A percentile compares a stretch with the other conserved stretches of the same genome.
phyloP scores from a whole-genome alignment of 2,797 vertebrate species.

The Oreonectes daqikongensis region DNA sequence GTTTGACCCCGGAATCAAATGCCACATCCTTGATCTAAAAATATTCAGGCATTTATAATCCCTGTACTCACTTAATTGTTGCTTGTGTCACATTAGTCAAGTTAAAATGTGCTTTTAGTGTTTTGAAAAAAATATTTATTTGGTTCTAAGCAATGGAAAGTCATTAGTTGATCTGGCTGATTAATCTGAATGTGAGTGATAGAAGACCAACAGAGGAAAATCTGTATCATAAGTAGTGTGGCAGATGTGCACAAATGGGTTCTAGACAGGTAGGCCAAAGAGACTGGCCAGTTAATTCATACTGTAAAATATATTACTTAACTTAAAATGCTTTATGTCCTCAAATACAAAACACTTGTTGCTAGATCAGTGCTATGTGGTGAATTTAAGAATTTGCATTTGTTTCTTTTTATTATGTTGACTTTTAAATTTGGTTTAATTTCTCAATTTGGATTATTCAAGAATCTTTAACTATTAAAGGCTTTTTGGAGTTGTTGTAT shows the following conservation, averaged over 20 bases:
- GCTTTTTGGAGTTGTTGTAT: too few relatives aligned
- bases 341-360: too few relatives aligned
- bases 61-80: constrained; percentile 38
- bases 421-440: too few relatives aligned
- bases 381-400: too few relatives aligned
- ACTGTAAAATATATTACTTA: neutral
- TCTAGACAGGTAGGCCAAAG: constrained; percentile 37
- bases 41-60: constrained; percentile 35
- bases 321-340: neutral
- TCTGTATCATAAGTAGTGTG: constrained; percentile 56
- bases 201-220: constrained; percentile 47
- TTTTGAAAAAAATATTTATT: constrained; percentile 54
- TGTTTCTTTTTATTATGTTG: too few relatives aligned
- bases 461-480: too few relatives aligned
- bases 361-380: too few relatives aligned
- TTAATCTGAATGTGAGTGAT: constrained; percentile 33
- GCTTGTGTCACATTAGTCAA: constrained; percentile 29
- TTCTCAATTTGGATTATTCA: too few relatives aligned
- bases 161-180: constrained; percentile 54
- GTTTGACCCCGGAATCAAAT: constrained; percentile 20
- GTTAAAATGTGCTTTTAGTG: constrained; percentile 26
- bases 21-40: constrained; percentile 44
- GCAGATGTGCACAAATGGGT: constrained; percentile 65
- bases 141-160: constrained; percentile 52
- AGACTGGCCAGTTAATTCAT: neutral